Evolutionary conservation across 2,113 vertebrate species (phyloP), one percentile per base, ranked within the genome.

Genomic region (Oxyruncus cristatus): DNA sequence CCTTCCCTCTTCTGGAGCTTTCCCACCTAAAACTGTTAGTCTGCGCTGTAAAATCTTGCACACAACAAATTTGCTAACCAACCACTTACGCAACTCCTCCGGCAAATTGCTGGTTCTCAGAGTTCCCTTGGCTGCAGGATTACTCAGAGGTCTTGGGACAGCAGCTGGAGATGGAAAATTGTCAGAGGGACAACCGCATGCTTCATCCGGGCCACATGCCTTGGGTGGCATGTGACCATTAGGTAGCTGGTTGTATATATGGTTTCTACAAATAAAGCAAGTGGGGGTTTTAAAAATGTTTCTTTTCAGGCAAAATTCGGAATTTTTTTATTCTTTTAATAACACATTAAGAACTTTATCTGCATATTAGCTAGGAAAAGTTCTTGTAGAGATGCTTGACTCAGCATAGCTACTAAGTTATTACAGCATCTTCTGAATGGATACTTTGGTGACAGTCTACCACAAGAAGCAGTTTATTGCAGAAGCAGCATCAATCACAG

Each of bases 41-140:
- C 84, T 7, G 4, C 3, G 73, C 74, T 92, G 73, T 33, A 84
- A 95, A 89, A 76, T 82, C 35, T 78, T 71, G 91, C 66, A 49
- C 80, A 96, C 86, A 82, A 75, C 42, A 82, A 65, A 76, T 88
- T 21, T 95, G 90, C 84, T 79, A 94, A 97, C 35, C 79, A 98
- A 97, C 39, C 80, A 98, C 98, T 97, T 98, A 98, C 98, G 96
- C 89, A 98, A 95, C 80, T 98, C 98, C 86, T 98, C 97, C 1
- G 98, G 98, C 96, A 98, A 89, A 91, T 98, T 98, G 94, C 98
- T 98, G 73, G 96, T 98, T 97, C 97, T 98, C 77, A 98, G 97
- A 80, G 98, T 98, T 88, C 98, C 98, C 85, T 66, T 97, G 83
- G 92, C 97, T 91, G 92, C 93, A 85, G 85, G 94, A 73, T 97